Percentiles rank a stretch among this genome's conserved stretches.
Conservation (phyloP, 2,797 vertebrate genomes). For the Thripadectes ignobilis region DNA sequence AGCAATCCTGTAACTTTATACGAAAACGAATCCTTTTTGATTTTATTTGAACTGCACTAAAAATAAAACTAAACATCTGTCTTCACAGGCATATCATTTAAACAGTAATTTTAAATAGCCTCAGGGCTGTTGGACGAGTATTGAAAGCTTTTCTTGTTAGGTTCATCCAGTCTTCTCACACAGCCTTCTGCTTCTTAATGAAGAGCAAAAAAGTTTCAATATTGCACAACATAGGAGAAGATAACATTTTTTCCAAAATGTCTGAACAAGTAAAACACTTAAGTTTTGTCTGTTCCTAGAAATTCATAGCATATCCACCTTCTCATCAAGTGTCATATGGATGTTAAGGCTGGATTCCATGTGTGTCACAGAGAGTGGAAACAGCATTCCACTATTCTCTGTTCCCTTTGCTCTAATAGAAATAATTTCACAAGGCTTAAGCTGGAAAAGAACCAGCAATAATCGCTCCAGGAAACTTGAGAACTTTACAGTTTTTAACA, state of each 20-base stretch:
- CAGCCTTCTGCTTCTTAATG: not conserved
- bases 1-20: not conserved
- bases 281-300: not conserved
- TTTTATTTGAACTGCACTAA: not conserved
- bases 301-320: not conserved
- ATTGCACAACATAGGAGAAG: fast-evolving
- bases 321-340: not conserved
- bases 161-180: not conserved
- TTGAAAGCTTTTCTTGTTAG: not conserved
- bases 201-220: not conserved
- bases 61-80: not conserved
- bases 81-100: not conserved
- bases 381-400: not conserved
- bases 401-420: not conserved
- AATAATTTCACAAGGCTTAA: not conserved
- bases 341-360: not conserved
- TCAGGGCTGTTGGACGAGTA: not conserved
- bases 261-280: not conserved
- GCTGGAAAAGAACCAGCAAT: not conserved
- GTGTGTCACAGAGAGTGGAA: not conserved
- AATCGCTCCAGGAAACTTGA: not conserved
- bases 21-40: not conserved
- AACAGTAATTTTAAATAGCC: not conserved
- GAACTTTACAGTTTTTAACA: not conserved
- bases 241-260: not conserved